Percentiles rank a stretch among this genome's conserved stretches.
Evolutionary conservation across 2,113 vertebrate species (phyloP).

Genomic region (Calcarius ornatus): DNA sequence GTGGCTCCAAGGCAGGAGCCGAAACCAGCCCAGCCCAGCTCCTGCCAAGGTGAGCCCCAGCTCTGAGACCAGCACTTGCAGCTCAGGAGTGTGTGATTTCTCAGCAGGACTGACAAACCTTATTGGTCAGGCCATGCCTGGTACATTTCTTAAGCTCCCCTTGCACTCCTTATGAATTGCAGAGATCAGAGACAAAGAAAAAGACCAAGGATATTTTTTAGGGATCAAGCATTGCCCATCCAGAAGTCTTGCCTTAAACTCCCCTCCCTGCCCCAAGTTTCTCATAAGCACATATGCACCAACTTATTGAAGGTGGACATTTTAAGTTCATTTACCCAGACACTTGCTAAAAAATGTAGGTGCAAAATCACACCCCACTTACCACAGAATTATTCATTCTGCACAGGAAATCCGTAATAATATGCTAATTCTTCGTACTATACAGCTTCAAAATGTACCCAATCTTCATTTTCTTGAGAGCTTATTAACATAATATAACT

Average conservation of each 20-base stretch:
- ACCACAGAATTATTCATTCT: not conserved
- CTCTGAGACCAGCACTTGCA: fast-evolving
- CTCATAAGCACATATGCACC: not conserved
- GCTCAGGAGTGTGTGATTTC: not conserved
- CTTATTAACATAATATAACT: not conserved
- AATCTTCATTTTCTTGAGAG: not conserved
- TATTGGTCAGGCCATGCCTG: not conserved
- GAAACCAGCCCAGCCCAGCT: not conserved
- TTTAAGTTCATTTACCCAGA: not conserved
- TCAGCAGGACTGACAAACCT: not conserved
- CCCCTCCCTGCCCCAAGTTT: fast-evolving
- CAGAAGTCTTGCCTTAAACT: not conserved
- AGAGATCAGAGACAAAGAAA: not conserved
- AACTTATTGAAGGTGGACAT: not conserved
- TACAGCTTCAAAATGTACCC: not conserved
- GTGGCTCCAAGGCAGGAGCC: fast-evolving
- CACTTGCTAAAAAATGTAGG: not conserved
- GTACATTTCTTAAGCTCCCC: not conserved
- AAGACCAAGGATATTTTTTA: not conserved
- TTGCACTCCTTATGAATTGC: not conserved
- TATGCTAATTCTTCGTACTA: not conserved
- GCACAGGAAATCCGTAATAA: not conserved
- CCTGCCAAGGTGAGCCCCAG: not conserved
- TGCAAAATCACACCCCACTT: not conserved
- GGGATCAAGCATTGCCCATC: not conserved